Percentiles rank a stretch among this genome's conserved stretches.
Conservation (phyloP, 2,113 vertebrate species). For the Plectropomus leopardus region DNA sequence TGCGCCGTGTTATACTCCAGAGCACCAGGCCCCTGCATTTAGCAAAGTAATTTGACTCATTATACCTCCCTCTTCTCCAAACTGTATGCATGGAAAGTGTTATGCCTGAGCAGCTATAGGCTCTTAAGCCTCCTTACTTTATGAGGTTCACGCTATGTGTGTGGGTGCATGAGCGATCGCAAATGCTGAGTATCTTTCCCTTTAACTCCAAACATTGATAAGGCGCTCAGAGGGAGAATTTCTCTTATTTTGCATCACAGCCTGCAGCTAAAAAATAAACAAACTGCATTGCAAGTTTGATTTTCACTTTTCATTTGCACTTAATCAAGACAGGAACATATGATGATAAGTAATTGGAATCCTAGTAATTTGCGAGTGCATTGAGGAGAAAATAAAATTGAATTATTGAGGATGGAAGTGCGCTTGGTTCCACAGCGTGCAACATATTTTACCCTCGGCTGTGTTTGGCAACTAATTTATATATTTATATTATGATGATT, state of each 20-base stretch:
- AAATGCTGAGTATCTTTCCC: slow-evolving; percentile 17
- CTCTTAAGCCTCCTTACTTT: slow-evolving; percentile 49
- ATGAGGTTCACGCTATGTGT: slow-evolving; percentile 45
- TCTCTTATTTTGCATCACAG: slow-evolving; percentile 54
- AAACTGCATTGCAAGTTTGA: slow-evolving; percentile 20
- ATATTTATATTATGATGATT: neutral
- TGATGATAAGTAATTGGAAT: slow-evolving; percentile 47
- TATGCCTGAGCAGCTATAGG: slow-evolving; percentile 55
- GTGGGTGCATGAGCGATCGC: slow-evolving; percentile 30
- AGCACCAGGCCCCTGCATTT: slow-evolving; percentile 67
- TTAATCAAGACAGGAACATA: slow-evolving; percentile 37
- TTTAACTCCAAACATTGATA: slow-evolving; percentile 56
- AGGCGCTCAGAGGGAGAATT: slow-evolving; percentile 18
- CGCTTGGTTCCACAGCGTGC: neutral
- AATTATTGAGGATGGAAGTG: slow-evolving; percentile 26
- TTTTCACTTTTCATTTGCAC: slow-evolving; percentile 59
- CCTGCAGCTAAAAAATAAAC: slow-evolving; percentile 35
- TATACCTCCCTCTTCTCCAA: slow-evolving; percentile 49
- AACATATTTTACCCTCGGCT: slow-evolving; percentile 21
- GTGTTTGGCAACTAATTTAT: neutral
- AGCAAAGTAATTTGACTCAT: slow-evolving; percentile 70
- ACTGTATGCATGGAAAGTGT: slow-evolving; percentile 60
- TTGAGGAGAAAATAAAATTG: slow-evolving; percentile 16
- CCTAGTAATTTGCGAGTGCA: slow-evolving; percentile 26
- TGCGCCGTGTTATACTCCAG: slow-evolving; percentile 54